Base-by-base conservation (phyloP, 2,888 invertebrate species). In the Drosophila nigritarsus region DNA sequence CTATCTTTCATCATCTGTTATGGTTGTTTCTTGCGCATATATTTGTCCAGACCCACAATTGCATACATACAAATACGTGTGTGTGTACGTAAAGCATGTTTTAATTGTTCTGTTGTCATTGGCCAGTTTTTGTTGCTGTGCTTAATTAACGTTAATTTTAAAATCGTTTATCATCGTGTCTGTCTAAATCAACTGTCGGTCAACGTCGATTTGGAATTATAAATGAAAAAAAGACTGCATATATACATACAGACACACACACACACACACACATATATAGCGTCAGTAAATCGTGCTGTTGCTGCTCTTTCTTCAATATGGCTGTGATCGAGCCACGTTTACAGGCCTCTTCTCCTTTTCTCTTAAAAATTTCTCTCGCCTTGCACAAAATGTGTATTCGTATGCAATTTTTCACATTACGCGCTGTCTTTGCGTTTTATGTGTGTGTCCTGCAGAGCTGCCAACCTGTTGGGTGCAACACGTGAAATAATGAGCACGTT, bases 261-360 rank as follows among this genome's bases (percentile, higher is more conserved):
- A 9, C 38, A 15, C 2, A 29, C 2, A 29, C 27, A 20, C 8
- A 13, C n/a, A 40, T 5, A 15, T 56, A 40, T 9, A 40, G 73
- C 78, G 83, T 72, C 78, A 83, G 66, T 75, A 82, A 82, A 69
- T 71, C 80, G 60, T 62, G 69, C 56, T 67, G 18, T 15, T 36
- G 30, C 60, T 71, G 53, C 49, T 66, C 51, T 48, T 63, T 40
- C 64, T 69, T 60, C 73, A 83, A 89, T 80, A 89, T 84, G 87
- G 87, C 75, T 67, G 70, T 75, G 81, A 83, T 83, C 71, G 65
- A 81, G 84, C 84, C 85, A 85, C 89, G 85, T 85, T 75, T 75
- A 30, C 66, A 42, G 62, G 27, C 15, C 32, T 66, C 32, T 49
- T 32, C 38, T 34, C 51, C 42, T 54, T 49, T 51, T 69, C 32